Conservation (phyloP, 2,113 vertebrate genomes). For the Larimichthys polyactis region DNA sequence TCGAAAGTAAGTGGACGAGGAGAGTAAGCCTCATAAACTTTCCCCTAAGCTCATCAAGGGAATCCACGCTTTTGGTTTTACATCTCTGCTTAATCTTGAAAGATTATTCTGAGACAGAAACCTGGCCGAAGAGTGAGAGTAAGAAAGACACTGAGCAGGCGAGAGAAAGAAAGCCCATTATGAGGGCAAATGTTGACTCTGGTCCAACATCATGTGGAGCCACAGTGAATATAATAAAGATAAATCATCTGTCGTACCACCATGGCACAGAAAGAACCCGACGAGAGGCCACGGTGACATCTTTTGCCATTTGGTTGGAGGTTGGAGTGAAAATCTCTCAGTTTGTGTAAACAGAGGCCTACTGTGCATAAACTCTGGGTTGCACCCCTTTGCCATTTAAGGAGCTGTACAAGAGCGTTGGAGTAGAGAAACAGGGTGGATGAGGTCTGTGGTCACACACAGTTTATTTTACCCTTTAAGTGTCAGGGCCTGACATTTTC, state of each 20-base stretch:
- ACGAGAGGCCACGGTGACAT: neutral
- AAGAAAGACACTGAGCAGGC: neutral
- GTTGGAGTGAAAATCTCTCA: constrained; percentile 50
- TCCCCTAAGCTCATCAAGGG: constrained; percentile 72
- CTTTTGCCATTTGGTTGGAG: constrained; percentile 48
- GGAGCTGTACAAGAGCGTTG: constrained; percentile 48
- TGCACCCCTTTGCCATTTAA: constrained; percentile 77
- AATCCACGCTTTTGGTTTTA: constrained; percentile 57
- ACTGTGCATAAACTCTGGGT: constrained; percentile 59
- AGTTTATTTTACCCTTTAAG: constrained; percentile 70
- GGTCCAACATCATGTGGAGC: constrained; percentile 25
- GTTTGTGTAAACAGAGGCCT: constrained; percentile 66
- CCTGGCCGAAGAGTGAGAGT: neutral
- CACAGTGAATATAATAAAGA: constrained; percentile 31
- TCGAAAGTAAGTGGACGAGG: constrained; percentile 57
- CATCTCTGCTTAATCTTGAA: constrained; percentile 54
- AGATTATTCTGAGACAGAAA: constrained; percentile 54
- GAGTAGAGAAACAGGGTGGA: constrained; percentile 32
- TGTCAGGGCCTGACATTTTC: constrained; percentile 48
- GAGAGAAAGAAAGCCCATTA: constrained; percentile 9
- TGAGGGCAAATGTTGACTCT: constrained; percentile 21
- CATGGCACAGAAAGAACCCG: neutral
- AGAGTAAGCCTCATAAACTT: constrained; percentile 65
- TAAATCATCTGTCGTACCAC: constrained; percentile 33
- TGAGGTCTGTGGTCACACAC: constrained; percentile 51